These are phyloP conservation scores for Noctua pronuba DNA, from an alignment of 2,888 invertebrate genomes.

Conservation along the genomic window DNA sequence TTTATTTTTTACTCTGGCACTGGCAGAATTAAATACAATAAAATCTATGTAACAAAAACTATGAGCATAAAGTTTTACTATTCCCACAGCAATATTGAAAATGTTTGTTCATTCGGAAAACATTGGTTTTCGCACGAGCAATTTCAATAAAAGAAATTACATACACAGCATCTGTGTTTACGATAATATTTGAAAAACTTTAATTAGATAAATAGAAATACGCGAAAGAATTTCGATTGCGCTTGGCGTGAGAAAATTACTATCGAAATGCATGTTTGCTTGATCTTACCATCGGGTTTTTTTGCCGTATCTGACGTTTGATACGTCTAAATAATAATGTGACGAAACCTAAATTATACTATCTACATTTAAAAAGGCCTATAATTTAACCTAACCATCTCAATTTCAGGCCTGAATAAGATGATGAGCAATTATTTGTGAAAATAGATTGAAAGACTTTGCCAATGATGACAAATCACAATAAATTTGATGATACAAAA, in stretches of 20 bases:
- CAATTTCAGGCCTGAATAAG: background rate
- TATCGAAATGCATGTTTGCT: background rate
- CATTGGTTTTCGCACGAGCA: constrained; percentile 8
- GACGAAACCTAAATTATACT: background rate
- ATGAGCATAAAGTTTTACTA: constrained; percentile 5
- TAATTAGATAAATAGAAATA: constrained; percentile 4
- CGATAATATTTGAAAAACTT: constrained; percentile 11
- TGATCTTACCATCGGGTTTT: background rate
- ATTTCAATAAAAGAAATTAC: constrained; percentile 14
- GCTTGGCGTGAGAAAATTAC: constrained; percentile 7
- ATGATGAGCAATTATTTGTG: constrained; percentile 3
- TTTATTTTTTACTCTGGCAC: background rate
- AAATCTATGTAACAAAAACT: constrained; percentile 22
- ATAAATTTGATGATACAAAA: background rate
- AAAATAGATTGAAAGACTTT: constrained; percentile 6
- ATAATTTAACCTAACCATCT: background rate
- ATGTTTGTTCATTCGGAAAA: constrained; percentile 25
- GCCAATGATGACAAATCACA: background rate
- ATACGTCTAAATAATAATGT: background rate
- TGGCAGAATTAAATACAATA: constrained; percentile 7
- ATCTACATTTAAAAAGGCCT: background rate
- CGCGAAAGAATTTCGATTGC: constrained; percentile 23
- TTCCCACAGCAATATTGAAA: constrained; percentile 14
- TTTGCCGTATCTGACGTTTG: background rate
- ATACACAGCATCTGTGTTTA: background rate